Evolutionary conservation across 2,888 invertebrate genomes (phyloP).

Genomic region (Stenichneumon culpator): DNA sequence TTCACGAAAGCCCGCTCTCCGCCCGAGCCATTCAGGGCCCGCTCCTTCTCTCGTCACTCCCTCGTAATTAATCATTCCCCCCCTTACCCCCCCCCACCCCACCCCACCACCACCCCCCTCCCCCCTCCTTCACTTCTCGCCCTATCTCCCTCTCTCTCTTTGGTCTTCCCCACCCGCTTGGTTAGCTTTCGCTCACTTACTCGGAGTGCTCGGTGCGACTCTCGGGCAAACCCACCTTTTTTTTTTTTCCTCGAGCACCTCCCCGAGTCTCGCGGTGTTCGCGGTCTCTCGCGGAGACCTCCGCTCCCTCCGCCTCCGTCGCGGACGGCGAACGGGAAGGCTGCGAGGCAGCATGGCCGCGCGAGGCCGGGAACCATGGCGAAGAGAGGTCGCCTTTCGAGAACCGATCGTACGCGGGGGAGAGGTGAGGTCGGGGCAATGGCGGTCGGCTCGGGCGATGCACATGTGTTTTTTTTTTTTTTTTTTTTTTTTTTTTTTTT

Average conservation of each 20-base stretch:
- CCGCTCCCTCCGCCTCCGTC: slow-evolving; percentile 28
- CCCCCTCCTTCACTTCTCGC: slow-evolving; percentile 53
- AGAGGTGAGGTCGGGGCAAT: neutral
- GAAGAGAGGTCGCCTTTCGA: neutral
- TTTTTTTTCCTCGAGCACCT: slow-evolving; percentile 17
- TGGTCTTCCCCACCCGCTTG: neutral
- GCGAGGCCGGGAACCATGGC: slow-evolving; percentile 50
- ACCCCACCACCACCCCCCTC: slow-evolving; percentile 47
- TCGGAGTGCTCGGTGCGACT: slow-evolving; percentile 33
- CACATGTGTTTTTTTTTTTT: neutral
- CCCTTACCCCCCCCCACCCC: slow-evolving; percentile 15
- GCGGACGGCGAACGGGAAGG: slow-evolving; percentile 46
- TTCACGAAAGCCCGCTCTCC: slow-evolving; percentile 63
- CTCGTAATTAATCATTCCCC: slow-evolving; percentile 84
- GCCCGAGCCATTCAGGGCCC: slow-evolving; percentile 72
- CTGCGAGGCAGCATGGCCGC: slow-evolving; percentile 74
- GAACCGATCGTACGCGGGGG: neutral
- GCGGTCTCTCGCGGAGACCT: slow-evolving; percentile 14
- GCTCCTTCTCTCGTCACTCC: slow-evolving; percentile 80
- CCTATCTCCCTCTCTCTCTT: slow-evolving; percentile 2
- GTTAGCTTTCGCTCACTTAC: slow-evolving; percentile 41
- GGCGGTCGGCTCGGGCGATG: neutral
- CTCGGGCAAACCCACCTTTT: slow-evolving; percentile 4
- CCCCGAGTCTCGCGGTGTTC: slow-evolving; percentile 16
- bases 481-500: neutral